These are phyloP conservation scores for Clupea harengus DNA, from an alignment of 2,113 vertebrate species.

Conservation along the genomic window DNA sequence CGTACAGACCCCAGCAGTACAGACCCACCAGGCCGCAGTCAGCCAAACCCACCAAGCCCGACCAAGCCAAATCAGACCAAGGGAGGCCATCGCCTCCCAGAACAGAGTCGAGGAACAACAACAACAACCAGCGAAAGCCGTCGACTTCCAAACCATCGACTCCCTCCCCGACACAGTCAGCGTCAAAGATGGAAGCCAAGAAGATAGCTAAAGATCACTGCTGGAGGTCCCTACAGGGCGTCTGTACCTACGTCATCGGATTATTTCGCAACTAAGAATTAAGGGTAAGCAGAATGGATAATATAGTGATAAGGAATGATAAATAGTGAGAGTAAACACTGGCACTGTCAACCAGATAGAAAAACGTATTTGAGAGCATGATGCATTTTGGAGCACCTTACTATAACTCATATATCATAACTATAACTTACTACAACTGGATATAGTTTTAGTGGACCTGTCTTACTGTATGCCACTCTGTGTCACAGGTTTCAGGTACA, in stretches of 20 bases:
- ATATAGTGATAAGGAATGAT: background rate
- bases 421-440: too few relatives aligned
- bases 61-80: slow-evolving; percentile 19
- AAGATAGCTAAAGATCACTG: slow-evolving; percentile 73
- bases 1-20: slow-evolving; percentile 1
- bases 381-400: background rate
- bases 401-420: background rate
- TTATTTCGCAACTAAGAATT: slow-evolving; percentile 68
- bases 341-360: background rate
- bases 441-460: background rate
- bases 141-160: slow-evolving; percentile 31
- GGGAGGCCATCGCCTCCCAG: slow-evolving; percentile 8
- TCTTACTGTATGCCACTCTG: background rate
- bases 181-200: slow-evolving; percentile 61
- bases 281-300: slow-evolving; percentile 53
- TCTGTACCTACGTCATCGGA: slow-evolving; percentile 75
- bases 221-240: slow-evolving; percentile 74
- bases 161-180: slow-evolving; percentile 33
- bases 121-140: slow-evolving; percentile 17
- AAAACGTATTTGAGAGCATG: background rate
- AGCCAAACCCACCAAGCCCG: background rate
- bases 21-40: slow-evolving; percentile 8
- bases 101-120: slow-evolving; percentile 13
- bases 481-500: background rate
- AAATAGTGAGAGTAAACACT: background rate